These are phyloP conservation scores for Haliclona indistincta DNA, from an alignment of 37 sponge, comb jelly and placozoan species.

Conservation along the genomic window DNA sequence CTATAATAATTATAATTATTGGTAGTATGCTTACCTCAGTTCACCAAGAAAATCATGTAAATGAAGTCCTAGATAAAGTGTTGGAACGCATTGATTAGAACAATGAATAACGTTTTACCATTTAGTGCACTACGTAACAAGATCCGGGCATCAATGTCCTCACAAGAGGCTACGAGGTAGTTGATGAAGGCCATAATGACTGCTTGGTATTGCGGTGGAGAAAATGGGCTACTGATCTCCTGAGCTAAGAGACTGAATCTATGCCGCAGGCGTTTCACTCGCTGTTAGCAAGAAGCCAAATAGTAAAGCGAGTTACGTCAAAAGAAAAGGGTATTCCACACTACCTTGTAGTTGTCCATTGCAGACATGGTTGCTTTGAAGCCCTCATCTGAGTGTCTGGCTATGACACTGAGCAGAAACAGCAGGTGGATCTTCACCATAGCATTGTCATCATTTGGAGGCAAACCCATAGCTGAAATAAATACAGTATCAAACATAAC, in stretches of 20 bases:
- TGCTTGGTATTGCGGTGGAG: slow-evolving; percentile 31
- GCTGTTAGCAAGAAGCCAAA: too few species aligned
- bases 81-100: too few species aligned
- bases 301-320: too few species aligned
- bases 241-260: slow-evolving; percentile 49
- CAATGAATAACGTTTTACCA: too few species aligned
- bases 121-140: slow-evolving; percentile 37
- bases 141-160: slow-evolving; percentile 20
- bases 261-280: slow-evolving; percentile 22
- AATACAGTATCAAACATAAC: too few species aligned
- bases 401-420: slow-evolving; percentile 64
- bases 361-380: slow-evolving; percentile 53
- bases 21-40: too few species aligned
- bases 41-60: too few species aligned
- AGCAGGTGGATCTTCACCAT: slow-evolving; percentile 70
- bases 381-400: slow-evolving; percentile 63
- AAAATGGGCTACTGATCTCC: slow-evolving; percentile 19
- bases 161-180: slow-evolving; percentile 45
- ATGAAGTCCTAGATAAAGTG: too few species aligned
- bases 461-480: neutral
- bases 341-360: slow-evolving; percentile 62
- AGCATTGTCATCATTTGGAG: slow-evolving; percentile 32
- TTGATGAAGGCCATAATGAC: slow-evolving; percentile 53
- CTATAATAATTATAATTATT: too few species aligned
- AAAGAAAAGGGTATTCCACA: too few species aligned